Evolutionary conservation across 2,797 vertebrate species (phyloP).

Genomic region (Fistularia commersonii): DNA sequence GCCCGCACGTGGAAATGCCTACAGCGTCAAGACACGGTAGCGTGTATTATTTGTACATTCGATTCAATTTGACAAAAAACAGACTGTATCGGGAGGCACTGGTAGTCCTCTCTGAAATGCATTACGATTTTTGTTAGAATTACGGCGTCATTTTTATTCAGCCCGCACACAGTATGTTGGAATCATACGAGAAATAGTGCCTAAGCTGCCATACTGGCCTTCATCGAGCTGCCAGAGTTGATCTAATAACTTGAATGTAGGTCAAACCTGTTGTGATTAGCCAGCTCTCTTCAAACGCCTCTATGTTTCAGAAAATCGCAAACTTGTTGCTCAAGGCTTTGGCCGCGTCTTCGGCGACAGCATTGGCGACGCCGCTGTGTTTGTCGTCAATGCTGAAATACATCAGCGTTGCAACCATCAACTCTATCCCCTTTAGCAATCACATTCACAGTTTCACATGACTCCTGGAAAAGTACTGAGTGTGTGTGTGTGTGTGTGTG

Average conservation of each 20-base stretch:
- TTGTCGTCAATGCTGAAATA: slow-evolving; percentile 3
- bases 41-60: too few relatives aligned
- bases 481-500: too few relatives aligned
- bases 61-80: too few relatives aligned
- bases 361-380: slow-evolving; percentile 7
- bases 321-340: slow-evolving; percentile 11
- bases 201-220: slow-evolving; percentile 11
- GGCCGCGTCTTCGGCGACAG: neutral
- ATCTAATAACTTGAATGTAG: slow-evolving; percentile 42
- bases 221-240: slow-evolving; percentile 25
- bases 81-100: too few relatives aligned
- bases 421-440: slow-evolving; percentile 24
- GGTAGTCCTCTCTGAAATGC: too few relatives aligned
- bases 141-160: too few relatives aligned
- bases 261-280: slow-evolving; percentile 46
- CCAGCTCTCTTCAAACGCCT: slow-evolving; percentile 7
- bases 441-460: slow-evolving; percentile 44
- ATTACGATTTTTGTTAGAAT: too few relatives aligned
- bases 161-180: too few relatives aligned
- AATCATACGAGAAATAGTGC: neutral
- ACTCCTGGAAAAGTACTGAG: slow-evolving; percentile 26
- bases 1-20: too few relatives aligned
- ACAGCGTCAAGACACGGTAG: too few relatives aligned
- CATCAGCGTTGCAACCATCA: slow-evolving; percentile 3
- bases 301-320: neutral